Evolutionary conservation across 2,113 vertebrate species (phyloP).

Genomic region (Tonatia bakeri): DNA sequence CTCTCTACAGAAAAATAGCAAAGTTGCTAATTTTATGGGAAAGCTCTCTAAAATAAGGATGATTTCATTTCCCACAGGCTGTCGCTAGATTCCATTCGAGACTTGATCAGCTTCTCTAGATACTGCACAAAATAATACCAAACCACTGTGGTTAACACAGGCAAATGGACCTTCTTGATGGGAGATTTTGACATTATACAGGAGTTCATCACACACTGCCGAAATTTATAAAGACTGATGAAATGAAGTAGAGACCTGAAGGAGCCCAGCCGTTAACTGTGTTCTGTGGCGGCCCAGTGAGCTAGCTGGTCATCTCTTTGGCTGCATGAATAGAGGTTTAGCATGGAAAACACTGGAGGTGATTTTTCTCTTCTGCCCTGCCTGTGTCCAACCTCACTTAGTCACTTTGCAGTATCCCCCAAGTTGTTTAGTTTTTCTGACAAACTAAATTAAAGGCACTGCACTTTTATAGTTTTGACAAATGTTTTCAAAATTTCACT

Average conservation of each 20-base stretch:
- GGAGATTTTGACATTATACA: not conserved
- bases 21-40: slow-evolving; percentile 72
- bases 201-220: not conserved
- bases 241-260: not conserved
- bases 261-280: not conserved
- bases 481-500: not conserved
- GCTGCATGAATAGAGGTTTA: not conserved
- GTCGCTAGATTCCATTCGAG: not conserved
- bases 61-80: slow-evolving; percentile 51
- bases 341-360: not conserved
- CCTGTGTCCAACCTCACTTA: not conserved
- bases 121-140: not conserved
- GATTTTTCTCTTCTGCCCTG: not conserved
- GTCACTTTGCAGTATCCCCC: not conserved
- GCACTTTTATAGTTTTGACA: not conserved
- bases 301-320: not conserved
- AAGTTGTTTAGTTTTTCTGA: not conserved
- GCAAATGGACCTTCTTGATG: not conserved
- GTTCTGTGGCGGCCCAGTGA: not conserved
- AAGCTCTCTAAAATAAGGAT: slow-evolving; percentile 59
- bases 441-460: not conserved
- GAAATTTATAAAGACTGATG: not conserved
- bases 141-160: not conserved
- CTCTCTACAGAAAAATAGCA: slow-evolving; percentile 58
- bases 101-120: slow-evolving; percentile 6